Base-by-base conservation (phyloP, 1,140 invertebrate genomes). In the Nasonia giraulti region DNA sequence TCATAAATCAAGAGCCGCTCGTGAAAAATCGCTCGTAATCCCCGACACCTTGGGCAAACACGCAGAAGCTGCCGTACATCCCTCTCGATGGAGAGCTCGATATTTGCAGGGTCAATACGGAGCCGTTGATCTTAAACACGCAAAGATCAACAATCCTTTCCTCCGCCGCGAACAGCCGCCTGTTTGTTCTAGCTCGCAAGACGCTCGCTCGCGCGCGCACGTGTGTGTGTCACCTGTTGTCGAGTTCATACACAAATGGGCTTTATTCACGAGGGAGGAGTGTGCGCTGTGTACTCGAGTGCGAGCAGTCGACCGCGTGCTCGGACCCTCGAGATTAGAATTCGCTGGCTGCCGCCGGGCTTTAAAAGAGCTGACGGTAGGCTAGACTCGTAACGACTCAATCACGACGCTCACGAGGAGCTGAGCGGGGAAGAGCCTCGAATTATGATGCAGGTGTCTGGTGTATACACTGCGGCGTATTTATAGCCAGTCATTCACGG, bases 211-310 rank as follows among this genome's bases (percentile, higher is more conserved):
- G 17, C 0, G 23, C 2, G 50, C n/a, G n/a, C n/a, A n/a, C n/a
- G 17, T 17, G 23, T 31, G 31, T 80, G 47, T 66, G 77, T 84
- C 83, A 84, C 83, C 83, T 84, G 77, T 84, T 84, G 83, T 84
- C 77, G 20, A 40, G 31, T 40, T 55, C 69, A 7, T 62, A 40
- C 66, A 73, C 83, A 80, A 84, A 84, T 80, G 31, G 83, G 33
- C 47, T 80, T 79, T 77, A 74, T 79, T 84, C 76, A 79, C 31
- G 50, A 50, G 40, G 40, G 69, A 14, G 11, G 23, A 78, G 44
- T 7, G 14, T 8, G 11, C 4, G 55, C 12, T 75, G 55, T 68
- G 27, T 79, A 23, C 75, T 3, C n/a, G n/a, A 23, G 68, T 3
- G 68, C 23, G 27, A 31, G 23, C n/a, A 68, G 12, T 14, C 55